These are phyloP conservation scores for Psittacula cyanocephala DNA, from an alignment of 2,113 vertebrate genomes.

Conservation along the genomic window DNA sequence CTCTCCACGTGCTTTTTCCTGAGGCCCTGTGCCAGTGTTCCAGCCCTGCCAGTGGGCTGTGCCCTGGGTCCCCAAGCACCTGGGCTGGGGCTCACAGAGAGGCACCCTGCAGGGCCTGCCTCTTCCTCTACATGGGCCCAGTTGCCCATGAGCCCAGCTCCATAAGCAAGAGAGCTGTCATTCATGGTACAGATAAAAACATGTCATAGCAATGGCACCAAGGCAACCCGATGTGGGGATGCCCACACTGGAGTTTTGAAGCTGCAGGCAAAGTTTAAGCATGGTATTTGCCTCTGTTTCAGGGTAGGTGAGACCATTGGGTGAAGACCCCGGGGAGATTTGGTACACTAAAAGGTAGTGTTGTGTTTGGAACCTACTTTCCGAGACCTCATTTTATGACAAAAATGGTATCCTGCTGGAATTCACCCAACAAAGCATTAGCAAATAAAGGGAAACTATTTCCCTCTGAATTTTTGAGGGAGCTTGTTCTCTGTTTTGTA, in stretches of 20 bases:
- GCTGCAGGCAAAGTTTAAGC: neutral
- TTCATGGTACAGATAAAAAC: neutral
- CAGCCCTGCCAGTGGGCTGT: no score
- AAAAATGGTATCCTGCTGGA: neutral
- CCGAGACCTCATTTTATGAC: neutral
- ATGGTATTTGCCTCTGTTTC: neutral
- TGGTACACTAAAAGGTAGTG: accelerated
- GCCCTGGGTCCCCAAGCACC: accelerated
- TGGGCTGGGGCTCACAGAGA: accelerated
- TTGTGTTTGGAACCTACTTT: neutral
- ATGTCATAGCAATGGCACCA: accelerated
- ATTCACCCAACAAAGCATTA: neutral
- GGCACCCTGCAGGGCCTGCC: neutral
- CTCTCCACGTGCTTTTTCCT: accelerated
- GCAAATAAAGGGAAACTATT: neutral
- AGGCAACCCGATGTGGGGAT: accelerated
- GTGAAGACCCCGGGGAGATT: accelerated
- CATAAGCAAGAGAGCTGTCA: accelerated
- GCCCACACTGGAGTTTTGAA: accelerated
- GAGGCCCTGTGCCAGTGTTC: neutral
- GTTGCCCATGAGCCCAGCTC: accelerated
- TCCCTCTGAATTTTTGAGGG: neutral
- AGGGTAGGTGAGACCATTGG: accelerated
- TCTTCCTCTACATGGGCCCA: accelerated
- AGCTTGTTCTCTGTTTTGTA: neutral